These are phyloP conservation scores for Hydrophis major DNA, from an alignment of 2,797 vertebrate genomes.

Conservation along the genomic window DNA sequence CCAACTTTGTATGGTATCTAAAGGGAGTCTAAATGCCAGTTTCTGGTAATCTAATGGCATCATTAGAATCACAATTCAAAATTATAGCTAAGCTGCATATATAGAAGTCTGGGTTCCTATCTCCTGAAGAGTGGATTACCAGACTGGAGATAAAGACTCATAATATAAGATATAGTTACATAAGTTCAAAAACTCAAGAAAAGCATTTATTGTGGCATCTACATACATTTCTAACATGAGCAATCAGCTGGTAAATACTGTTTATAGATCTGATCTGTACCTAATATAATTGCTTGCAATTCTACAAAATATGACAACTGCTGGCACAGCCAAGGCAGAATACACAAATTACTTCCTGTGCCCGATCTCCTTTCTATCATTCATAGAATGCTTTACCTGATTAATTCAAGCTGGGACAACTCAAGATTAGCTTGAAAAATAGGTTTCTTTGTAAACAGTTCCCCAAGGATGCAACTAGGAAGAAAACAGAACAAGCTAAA, in stretches of 20 bases:
- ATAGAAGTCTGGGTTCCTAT: neutral
- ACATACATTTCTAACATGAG: neutral
- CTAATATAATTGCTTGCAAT: neutral
- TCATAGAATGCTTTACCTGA: conserved; percentile 80
- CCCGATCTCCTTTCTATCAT: conserved; percentile 34
- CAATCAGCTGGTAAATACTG: neutral
- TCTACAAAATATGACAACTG: conserved; percentile 34
- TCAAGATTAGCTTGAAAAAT: conserved; percentile 99
- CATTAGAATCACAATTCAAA: neutral
- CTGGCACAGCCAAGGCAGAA: conserved; percentile 30
- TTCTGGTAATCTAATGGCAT: neutral
- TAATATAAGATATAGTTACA: rapidly evolving
- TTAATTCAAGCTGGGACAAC: conserved; percentile 94
- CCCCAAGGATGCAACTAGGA: conserved; percentile 93
- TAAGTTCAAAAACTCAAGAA: neutral
- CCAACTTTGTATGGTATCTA: too few species aligned
- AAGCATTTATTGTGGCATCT: neutral
- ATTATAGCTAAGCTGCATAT: neutral
- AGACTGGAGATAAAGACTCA: neutral
- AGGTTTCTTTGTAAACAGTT: conserved; percentile 97
- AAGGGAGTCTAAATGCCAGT: neutral
- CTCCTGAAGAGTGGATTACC: neutral
- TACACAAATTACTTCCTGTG: conserved; percentile 30
- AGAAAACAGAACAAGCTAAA: conserved; percentile 60
- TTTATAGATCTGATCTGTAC: neutral